These are phyloP conservation scores for Drosophila neotestacea DNA, from an alignment of 2,888 invertebrate species.

Conservation along the genomic window DNA sequence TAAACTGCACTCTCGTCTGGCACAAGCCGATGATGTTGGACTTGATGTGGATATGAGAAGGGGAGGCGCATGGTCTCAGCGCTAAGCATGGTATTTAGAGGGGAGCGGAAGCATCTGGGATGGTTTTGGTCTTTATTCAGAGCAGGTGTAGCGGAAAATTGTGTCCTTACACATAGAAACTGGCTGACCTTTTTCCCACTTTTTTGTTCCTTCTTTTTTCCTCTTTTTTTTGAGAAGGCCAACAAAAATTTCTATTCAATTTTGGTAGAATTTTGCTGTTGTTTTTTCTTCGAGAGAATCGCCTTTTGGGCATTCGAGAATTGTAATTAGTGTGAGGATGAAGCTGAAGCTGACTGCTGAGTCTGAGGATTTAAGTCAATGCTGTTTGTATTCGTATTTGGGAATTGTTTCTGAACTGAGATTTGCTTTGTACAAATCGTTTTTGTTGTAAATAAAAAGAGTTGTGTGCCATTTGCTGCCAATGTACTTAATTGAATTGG, in stretches of 20 bases:
- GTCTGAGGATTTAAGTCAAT: constrained; percentile 40
- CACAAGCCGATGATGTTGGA: constrained; percentile 56
- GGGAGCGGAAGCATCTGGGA: constrained; percentile 1
- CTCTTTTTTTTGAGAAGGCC: constrained; percentile 1
- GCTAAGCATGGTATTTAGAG: constrained; percentile 60
- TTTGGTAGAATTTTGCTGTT: constrained; percentile 19
- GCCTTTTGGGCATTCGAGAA: constrained; percentile 50
- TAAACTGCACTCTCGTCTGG: constrained; percentile 63
- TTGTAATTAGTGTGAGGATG: constrained; percentile 61
- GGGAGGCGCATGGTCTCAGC: constrained; percentile 4
- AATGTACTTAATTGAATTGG: constrained; percentile 58
- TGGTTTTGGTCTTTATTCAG: constrained; percentile 42
- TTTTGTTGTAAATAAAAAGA: constrained; percentile 50
- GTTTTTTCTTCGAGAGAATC: constrained; percentile 1
- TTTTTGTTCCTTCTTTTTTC: background rate
- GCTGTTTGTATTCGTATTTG: constrained; percentile 35
- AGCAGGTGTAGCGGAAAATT: constrained; percentile 64
- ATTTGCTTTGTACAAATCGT: constrained; percentile 46
- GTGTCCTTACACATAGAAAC: constrained; percentile 44
- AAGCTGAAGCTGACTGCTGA: constrained; percentile 18
- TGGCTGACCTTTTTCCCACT: constrained; percentile 45
- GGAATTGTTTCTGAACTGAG: constrained; percentile 47
- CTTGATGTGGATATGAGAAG: constrained; percentile 4
- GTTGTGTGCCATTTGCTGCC: constrained; percentile 39
- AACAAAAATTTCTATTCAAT: constrained; percentile 51